phyloP scores from a whole-genome alignment of 2,797 vertebrate genomes.

The Enteromius mattozi region DNA sequence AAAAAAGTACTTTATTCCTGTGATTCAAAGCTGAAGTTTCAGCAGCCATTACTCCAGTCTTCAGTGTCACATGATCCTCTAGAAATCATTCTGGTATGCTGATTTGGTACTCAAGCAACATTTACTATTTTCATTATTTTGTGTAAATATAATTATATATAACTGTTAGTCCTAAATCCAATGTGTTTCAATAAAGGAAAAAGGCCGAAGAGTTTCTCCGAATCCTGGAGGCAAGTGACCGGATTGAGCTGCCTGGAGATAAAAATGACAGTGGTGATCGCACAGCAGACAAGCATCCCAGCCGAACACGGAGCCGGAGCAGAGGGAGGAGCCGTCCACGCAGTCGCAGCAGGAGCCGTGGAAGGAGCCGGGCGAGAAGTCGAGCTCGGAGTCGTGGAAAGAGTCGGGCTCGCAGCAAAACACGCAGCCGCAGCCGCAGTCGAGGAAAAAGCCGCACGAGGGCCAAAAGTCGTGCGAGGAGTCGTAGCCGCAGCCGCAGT shows the following conservation, averaged over 20 bases:
- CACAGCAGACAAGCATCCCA: slow-evolving; percentile 76
- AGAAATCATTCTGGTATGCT: background rate
- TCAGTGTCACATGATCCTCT: background rate
- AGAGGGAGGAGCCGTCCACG: slow-evolving; percentile 75
- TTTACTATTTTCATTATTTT: background rate
- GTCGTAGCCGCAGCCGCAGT: slow-evolving; percentile 59
- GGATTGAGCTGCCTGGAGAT: slow-evolving; percentile 74
- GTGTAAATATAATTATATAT: background rate
- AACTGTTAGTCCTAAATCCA: background rate
- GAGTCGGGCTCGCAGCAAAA: slow-evolving; percentile 55
- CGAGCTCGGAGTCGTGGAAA: slow-evolving; percentile 80
- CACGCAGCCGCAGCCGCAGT: slow-evolving; percentile 62
- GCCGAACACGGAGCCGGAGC: slow-evolving; percentile 66
- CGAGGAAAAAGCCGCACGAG: slow-evolving; percentile 36
- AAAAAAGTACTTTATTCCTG: background rate
- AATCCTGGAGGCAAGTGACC: slow-evolving; percentile 51
- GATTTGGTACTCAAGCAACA: background rate
- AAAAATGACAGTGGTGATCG: slow-evolving; percentile 70
- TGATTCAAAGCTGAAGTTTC: background rate
- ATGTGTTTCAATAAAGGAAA: slow-evolving; percentile 59
- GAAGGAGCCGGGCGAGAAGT: slow-evolving; percentile 77
- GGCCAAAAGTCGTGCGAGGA: slow-evolving; percentile 58
- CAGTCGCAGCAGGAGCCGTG: slow-evolving; percentile 77
- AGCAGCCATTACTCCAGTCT: background rate
- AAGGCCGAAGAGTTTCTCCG: slow-evolving; percentile 75